A percentile compares a stretch with the other conserved stretches of the same genome.
Conservation (phyloP, 2,113 vertebrate species). For the Microtus oregoni region DNA sequence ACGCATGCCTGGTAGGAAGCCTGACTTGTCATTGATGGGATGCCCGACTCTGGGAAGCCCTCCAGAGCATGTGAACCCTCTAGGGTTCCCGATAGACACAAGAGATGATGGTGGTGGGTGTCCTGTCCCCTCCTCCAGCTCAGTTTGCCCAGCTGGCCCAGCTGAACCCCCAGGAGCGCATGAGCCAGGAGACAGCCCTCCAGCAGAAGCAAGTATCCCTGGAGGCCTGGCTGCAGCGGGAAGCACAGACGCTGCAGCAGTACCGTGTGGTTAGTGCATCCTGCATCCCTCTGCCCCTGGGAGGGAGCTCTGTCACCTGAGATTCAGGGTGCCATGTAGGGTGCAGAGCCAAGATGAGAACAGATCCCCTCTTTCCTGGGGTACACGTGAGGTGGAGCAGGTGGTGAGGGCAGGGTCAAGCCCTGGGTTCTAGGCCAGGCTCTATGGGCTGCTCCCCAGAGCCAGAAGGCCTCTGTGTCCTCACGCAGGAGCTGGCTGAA, state of each 20-base stretch:
- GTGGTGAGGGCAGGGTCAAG: rapidly evolving
- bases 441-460: background rate
- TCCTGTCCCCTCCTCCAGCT: slow-evolving; percentile 84
- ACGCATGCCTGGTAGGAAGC: background rate
- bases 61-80: background rate
- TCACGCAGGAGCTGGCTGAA: slow-evolving; percentile 92
- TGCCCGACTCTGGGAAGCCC: background rate
- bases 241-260: slow-evolving; percentile 89
- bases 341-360: background rate
- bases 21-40: rapidly evolving
- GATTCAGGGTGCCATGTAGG: rapidly evolving
- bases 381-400: background rate
- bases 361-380: background rate
- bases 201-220: slow-evolving; percentile 81
- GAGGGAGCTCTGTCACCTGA: rapidly evolving
- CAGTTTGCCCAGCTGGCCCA: slow-evolving; percentile 94
- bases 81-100: background rate
- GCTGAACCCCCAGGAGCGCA: slow-evolving; percentile 95
- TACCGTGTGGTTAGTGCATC: slow-evolving; percentile 93
- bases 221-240: slow-evolving; percentile 71
- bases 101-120: background rate
- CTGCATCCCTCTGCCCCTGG: background rate
- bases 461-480: slow-evolving; percentile 67
- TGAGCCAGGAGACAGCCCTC: slow-evolving; percentile 89
- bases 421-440: background rate